Evolutionary conservation across 2,888 invertebrate species (phyloP).

Genomic region (Margaritifera margaritifera): DNA sequence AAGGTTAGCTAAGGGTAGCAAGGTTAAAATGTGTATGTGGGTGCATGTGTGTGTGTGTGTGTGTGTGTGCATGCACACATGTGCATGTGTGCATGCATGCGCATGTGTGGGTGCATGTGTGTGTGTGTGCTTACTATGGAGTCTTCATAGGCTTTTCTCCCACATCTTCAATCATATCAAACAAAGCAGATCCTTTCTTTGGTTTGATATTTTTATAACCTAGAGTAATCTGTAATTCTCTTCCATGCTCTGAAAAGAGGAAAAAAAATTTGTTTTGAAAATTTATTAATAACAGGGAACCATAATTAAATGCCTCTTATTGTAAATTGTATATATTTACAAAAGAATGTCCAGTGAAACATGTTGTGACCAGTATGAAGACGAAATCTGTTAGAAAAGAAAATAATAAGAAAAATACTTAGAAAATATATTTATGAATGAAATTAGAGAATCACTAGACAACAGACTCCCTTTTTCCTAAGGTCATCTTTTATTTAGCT

Average conservation of each 20-base stretch:
- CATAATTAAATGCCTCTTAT: not conserved
- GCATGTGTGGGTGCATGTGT: not conserved
- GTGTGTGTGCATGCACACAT: not conserved
- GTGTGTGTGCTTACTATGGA: conserved; percentile 61
- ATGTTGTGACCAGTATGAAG: no score
- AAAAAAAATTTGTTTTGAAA: not conserved
- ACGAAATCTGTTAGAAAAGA: no score
- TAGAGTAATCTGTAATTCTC: conserved; percentile 65
- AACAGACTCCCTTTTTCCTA: no score
- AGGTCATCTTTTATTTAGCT: no score
- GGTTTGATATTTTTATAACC: conserved; percentile 65
- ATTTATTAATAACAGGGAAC: conserved; percentile 1
- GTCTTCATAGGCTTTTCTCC: conserved; percentile 65
- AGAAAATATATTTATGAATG: no score
- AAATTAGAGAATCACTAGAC: no score
- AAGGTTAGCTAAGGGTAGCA: no score
- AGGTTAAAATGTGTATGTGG: no score
- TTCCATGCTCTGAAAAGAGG: conserved; percentile 46
- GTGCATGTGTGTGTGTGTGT: not conserved
- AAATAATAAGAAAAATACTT: no score
- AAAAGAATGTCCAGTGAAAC: no score
- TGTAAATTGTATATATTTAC: no score
- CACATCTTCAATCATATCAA: conserved; percentile 70
- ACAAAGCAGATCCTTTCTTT: conserved; percentile 61
- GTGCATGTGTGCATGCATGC: not conserved